phyloP scores from a whole-genome alignment of 2,113 vertebrate genomes.

The Corythoichthys intestinalis region DNA sequence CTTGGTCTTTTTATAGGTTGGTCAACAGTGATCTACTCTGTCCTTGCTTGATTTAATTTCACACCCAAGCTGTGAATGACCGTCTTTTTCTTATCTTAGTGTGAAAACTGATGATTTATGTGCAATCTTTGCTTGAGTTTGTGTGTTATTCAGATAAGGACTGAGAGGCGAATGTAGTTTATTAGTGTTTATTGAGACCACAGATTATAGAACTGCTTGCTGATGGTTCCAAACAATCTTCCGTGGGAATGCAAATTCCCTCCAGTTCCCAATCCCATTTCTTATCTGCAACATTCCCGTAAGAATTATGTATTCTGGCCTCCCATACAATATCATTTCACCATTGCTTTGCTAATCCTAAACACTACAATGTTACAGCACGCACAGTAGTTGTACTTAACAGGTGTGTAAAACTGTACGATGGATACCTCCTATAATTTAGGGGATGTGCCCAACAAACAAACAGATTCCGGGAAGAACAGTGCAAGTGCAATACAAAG shows the following conservation, averaged over 20 bases:
- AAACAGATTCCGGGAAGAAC: neutral
- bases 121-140: conserved; percentile 46
- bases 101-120: conserved; percentile 66
- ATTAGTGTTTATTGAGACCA: conserved; percentile 67
- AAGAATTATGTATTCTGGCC: conserved; percentile 37
- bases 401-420: neutral
- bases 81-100: conserved; percentile 49
- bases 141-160: conserved; percentile 58
- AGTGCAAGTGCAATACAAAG: neutral
- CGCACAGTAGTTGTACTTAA: neutral
- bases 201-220: conserved; percentile 49
- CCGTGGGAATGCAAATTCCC: conserved; percentile 66
- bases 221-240: conserved; percentile 55
- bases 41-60: conserved; percentile 29
- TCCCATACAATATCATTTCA: conserved; percentile 16
- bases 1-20: neutral
- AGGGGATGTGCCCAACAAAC: neutral
- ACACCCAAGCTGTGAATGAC: conserved; percentile 9
- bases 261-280: conserved; percentile 63
- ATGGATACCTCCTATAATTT: neutral
- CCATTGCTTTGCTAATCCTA: neutral
- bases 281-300: conserved; percentile 63
- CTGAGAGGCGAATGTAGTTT: conserved; percentile 42
- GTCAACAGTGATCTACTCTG: neutral
- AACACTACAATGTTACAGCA: neutral